Percentiles rank a stretch among this genome's conserved stretches.
phyloP scores from a whole-genome alignment of 1,140 invertebrate genomes.

The Lasaia peninsularis region DNA sequence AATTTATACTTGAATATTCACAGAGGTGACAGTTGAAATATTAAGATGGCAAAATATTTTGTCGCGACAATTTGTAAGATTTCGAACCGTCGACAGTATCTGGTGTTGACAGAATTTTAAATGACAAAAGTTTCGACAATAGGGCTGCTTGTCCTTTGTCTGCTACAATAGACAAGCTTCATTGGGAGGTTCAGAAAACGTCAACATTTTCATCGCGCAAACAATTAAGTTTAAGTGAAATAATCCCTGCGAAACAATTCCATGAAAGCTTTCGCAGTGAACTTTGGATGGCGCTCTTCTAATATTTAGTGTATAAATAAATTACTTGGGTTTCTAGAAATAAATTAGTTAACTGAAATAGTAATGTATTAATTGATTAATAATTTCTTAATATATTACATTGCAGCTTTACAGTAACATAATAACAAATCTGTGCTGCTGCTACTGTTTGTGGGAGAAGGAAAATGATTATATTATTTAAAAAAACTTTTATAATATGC shows the following conservation, averaged over 20 bases:
- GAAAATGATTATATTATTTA: too few species aligned
- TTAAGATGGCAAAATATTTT: slow-evolving; percentile 1
- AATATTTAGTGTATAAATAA: slow-evolving; percentile 1
- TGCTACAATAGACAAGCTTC: slow-evolving; percentile 16
- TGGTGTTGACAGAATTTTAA: slow-evolving; percentile 22
- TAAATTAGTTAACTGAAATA: not conserved
- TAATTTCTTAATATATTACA: too few species aligned
- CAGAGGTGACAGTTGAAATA: slow-evolving; percentile 2
- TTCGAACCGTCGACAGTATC: slow-evolving; percentile 15
- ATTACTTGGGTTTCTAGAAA: not conserved
- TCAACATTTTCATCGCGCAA: slow-evolving; percentile 23
- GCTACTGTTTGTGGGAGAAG: too few species aligned
- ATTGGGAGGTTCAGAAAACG: slow-evolving; percentile 20
- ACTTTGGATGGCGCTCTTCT: slow-evolving; percentile 20
- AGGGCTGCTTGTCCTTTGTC: slow-evolving; percentile 23
- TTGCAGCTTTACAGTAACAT: too few species aligned
- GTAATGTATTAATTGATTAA: too few species aligned
- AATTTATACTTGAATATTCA: not conserved
- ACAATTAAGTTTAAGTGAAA: slow-evolving; percentile 27
- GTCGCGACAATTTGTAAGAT: slow-evolving; percentile 14
- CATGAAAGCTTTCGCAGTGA: slow-evolving; percentile 21
- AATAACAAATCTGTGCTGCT: too few species aligned
- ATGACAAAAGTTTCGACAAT: slow-evolving; percentile 32
- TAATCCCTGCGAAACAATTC: slow-evolving; percentile 26
- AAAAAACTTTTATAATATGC: too few species aligned